Evolutionary conservation across 2,113 vertebrate genomes (phyloP), one percentile per base, ranked within the genome.

Genomic region (Colinus virginianus): DNA sequence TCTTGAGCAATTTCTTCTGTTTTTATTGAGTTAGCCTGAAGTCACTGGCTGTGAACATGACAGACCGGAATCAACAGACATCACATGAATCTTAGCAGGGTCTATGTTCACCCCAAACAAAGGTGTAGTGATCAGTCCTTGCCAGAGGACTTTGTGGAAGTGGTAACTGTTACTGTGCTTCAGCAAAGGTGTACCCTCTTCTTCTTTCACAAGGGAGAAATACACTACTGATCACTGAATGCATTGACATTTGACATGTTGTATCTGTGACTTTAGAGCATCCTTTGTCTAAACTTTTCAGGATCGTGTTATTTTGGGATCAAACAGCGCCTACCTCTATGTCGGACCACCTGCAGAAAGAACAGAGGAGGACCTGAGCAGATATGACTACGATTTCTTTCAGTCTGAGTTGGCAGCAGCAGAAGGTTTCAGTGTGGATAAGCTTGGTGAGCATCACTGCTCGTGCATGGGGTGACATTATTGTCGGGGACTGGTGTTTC

Each of bases 381-480:
- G 96, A 85, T 98, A 98, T 9, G 98, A 99, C 84, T 98, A 99
- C 2, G 98, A 99, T 92, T 99, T 98, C 63, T 98, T 99, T 96
- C 98, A 98, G 95, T 98, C 98, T 40, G 98, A 99, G 59, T 90
- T 98, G 78, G 98, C 98, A 10, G 98, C 97, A 4, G 98, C 97
- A 1, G 98, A 98, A 90, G 98, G 98, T 8, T 97, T 98, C 93
- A 97, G 97, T 45, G 85, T 96, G 22, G 96, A 96, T 79, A 90
- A 66, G 38, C 94, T 98, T 8, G 97, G 98, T 98, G 94, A 97
- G 96, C 5, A 45, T 26, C 34, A 55, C 6, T 55, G 38, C 38
- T 43, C 53, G 28, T 20, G 30, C 19, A 11, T 10, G 14, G 61
- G 38, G 76, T 49, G 40, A 53, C 12, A 9, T 7, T 64, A 5